Evolutionary conservation across 2,888 invertebrate genomes (phyloP).

Genomic region (Diaphora mendica): DNA sequence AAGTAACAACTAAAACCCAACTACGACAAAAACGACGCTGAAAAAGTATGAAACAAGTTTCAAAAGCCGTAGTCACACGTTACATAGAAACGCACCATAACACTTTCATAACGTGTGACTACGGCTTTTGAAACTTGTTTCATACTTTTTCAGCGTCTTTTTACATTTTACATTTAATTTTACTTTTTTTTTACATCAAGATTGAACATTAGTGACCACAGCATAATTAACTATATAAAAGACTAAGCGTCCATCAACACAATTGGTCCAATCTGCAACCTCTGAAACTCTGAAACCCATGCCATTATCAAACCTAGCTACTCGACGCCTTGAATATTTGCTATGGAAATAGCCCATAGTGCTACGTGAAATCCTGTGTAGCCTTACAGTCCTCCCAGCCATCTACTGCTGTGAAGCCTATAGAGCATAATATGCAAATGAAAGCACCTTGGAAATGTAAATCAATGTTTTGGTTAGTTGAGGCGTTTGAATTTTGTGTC

Average conservation of each 20-base stretch:
- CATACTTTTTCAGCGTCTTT: too few species aligned
- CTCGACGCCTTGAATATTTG: slow-evolving; percentile 9
- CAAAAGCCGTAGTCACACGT: too few species aligned
- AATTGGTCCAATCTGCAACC: not conserved
- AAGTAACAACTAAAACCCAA: too few species aligned
- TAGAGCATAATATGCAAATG: slow-evolving; percentile 44
- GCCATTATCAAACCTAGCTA: slow-evolving; percentile 3
- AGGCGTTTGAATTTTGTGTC: slow-evolving; percentile 6
- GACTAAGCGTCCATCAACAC: not conserved
- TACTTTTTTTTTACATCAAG: not conserved
- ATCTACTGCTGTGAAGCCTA: slow-evolving; percentile 23
- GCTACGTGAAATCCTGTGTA: slow-evolving; percentile 13
- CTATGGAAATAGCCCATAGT: slow-evolving; percentile 37
- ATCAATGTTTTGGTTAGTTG: slow-evolving; percentile 45
- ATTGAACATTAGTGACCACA: not conserved
- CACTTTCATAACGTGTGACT: too few species aligned
- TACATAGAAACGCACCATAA: too few species aligned
- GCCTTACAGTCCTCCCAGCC: slow-evolving; percentile 10
- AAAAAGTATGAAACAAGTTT: too few species aligned
- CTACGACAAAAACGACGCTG: too few species aligned
- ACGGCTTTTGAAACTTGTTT: too few species aligned
- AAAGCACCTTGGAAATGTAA: slow-evolving; percentile 44
- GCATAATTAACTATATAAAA: not conserved
- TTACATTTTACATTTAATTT: too few species aligned
- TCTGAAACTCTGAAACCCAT: too few species aligned